Base-by-base conservation (phyloP, 1,140 invertebrate genomes). In the Drosophila virilis region DNA sequence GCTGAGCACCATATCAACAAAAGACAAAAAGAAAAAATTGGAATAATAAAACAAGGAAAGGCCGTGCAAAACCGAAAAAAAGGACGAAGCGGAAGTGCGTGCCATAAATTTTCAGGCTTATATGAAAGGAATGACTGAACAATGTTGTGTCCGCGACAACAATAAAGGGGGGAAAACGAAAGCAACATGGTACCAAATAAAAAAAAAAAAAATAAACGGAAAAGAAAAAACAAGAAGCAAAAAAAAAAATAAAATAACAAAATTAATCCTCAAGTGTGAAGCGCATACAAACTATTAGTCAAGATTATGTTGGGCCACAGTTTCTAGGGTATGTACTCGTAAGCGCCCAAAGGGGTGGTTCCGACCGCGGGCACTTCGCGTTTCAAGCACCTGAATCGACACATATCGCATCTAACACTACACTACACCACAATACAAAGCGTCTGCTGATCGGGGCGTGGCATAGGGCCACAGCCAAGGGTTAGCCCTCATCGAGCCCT, bases 261-360 rank as follows among this genome's bases (percentile, higher is more conserved):
- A 74, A 67, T 84, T 89, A 89, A 89, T 89, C 84, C 84, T 89
- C 65, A 89, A 89, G 84, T 89, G 84, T 89, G 84, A 89, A 89
- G 85, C 84, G 77, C 85, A 89, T 68, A 89, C 85, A 84, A 78
- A 89, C 85, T 89, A 89, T 89, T 89, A 89, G 84, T 90, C 80
- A 89, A 78, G 84, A 89, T 89, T 89, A 89, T 66, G 60, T 67
- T 57, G 57, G 67, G 67, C 55, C 42, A 12, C 45, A 71, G 60
- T 64, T 46, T n/a, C 15, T 52, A 46, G 46, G 40, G 28, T 54
- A 65, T 54, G 38, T 10, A 38, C 46, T 54, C 37, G 35, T 38
- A 33, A 10, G 33, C 38, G 32, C 38, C 38, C n/a, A 55, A 62
- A 38, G 59, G 61, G 76, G 73, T 78, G 61, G 51, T 78, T 76